These are phyloP conservation scores for Cryptotis parvus DNA, from an alignment of 2,113 vertebrate species.

Conservation along the genomic window DNA sequence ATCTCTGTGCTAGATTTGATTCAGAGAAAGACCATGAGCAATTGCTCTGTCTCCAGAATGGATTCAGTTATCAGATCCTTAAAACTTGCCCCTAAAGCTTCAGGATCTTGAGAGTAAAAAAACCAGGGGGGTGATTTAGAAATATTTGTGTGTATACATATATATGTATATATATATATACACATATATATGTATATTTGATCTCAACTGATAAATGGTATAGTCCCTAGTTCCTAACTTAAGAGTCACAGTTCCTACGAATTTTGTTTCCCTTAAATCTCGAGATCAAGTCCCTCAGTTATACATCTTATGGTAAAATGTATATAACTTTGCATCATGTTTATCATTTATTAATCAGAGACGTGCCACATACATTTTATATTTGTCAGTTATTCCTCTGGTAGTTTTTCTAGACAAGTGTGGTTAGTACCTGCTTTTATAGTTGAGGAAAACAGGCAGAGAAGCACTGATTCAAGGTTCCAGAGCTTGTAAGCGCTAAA, in stretches of 20 bases:
- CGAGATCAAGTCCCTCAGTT: background rate
- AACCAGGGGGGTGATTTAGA: background rate
- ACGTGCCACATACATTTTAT: constrained; percentile 4
- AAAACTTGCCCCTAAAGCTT: background rate
- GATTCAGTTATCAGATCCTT: background rate
- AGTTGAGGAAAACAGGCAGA: background rate
- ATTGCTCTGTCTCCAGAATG: background rate
- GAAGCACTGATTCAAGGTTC: background rate
- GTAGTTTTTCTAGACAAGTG: constrained; percentile 6
- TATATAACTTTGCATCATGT: background rate
- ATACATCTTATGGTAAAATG: background rate
- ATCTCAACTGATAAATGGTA: constrained; percentile 10
- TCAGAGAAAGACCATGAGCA: background rate
- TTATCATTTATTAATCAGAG: constrained; percentile 20
- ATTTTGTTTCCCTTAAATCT: constrained; percentile 37
- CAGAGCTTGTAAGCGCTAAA: background rate
- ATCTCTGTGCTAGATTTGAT: background rate
- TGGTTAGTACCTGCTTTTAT: background rate
- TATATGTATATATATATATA: background rate
- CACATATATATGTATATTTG: background rate
- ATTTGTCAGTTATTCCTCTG: background rate
- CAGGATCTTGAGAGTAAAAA: background rate
- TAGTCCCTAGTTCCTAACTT: constrained; percentile 23
- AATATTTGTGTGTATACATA: background rate
- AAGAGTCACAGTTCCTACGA: background rate